A percentile compares a stretch with the other conserved stretches of the same genome.
phyloP scores from a whole-genome alignment of 2,888 invertebrate species.

The Agrochola litura region DNA sequence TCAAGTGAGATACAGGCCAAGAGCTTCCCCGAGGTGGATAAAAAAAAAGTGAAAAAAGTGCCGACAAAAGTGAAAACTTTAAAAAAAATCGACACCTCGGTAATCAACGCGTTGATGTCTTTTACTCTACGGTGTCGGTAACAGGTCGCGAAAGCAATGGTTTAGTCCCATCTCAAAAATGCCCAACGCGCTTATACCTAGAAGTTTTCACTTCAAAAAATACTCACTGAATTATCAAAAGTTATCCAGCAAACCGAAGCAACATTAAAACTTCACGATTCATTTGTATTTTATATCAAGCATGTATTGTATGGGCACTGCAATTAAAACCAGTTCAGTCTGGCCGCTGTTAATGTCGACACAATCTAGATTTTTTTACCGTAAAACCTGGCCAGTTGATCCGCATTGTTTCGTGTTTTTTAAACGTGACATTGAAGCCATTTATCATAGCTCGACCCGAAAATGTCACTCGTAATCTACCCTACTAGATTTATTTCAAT shows the following conservation, averaged over 20 bases:
- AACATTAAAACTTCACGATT: background rate
- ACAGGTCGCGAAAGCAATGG: too few relatives aligned
- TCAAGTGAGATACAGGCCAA: too few relatives aligned
- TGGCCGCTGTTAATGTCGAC: background rate
- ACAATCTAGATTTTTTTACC: conserved; percentile 27
- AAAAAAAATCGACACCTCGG: too few relatives aligned
- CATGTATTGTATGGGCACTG: background rate
- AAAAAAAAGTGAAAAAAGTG: too few relatives aligned
- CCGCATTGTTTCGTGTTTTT: conserved; percentile 57
- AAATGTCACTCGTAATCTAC: conserved; percentile 39
- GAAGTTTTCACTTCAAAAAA: too few relatives aligned
- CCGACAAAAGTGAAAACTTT: too few relatives aligned
- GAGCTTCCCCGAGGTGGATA: too few relatives aligned
- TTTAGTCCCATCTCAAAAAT: too few relatives aligned
- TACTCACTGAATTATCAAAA: background rate
- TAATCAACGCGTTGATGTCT: too few relatives aligned
- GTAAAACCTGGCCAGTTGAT: conserved; percentile 26
- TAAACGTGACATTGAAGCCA: conserved; percentile 12
- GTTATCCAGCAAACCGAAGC: background rate
- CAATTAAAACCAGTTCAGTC: conserved; percentile 28
- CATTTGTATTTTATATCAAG: conserved; percentile 4
- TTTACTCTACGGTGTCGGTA: too few relatives aligned
- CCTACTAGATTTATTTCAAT: conserved; percentile 44
- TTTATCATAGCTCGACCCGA: conserved; percentile 42
- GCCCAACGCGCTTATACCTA: too few relatives aligned